phyloP scores from a whole-genome alignment of 1,140 invertebrate species.

The Leptinotarsa defecta region DNA sequence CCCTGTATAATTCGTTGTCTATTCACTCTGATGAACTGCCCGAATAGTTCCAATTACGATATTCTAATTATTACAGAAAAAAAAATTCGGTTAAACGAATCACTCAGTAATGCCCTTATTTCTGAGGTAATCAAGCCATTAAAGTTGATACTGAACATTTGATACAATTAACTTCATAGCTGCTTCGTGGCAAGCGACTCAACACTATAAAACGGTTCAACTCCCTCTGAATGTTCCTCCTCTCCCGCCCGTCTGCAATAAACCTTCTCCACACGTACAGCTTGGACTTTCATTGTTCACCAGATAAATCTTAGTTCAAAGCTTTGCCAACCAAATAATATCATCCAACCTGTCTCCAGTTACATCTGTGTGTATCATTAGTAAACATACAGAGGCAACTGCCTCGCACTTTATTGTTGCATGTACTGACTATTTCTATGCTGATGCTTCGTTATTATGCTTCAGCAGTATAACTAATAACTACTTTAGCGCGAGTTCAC shows the following conservation, averaged over 20 bases:
- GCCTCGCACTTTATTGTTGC: conserved; percentile 15
- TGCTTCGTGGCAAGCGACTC: background rate
- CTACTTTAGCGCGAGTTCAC: conserved; percentile 11
- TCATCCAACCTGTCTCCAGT: conserved; percentile 31
- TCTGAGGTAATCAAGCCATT: no score
- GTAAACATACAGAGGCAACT: conserved; percentile 31
- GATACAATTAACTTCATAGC: no score
- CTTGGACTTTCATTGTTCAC: conserved; percentile 47
- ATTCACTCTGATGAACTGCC: no score
- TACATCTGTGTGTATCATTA: conserved; percentile 32
- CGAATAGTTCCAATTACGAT: no score
- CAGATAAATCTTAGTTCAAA: conserved; percentile 45
- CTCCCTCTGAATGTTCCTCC: background rate
- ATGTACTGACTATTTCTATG: conserved; percentile 23
- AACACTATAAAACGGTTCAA: conserved; percentile 10
- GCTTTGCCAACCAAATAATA: conserved; percentile 39
- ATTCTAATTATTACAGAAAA: no score
- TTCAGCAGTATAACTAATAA: conserved; percentile 13
- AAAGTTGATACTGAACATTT: no score
- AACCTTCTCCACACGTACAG: conserved; percentile 30
- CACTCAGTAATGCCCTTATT: no score
- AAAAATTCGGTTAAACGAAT: no score
- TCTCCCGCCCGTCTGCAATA: conserved; percentile 20
- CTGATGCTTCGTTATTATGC: conserved; percentile 22
- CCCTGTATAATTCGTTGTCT: no score